Evolutionary conservation across 2,797 vertebrate species (phyloP), one percentile per base, ranked within the genome.

Genomic region (Danionella dracula): DNA sequence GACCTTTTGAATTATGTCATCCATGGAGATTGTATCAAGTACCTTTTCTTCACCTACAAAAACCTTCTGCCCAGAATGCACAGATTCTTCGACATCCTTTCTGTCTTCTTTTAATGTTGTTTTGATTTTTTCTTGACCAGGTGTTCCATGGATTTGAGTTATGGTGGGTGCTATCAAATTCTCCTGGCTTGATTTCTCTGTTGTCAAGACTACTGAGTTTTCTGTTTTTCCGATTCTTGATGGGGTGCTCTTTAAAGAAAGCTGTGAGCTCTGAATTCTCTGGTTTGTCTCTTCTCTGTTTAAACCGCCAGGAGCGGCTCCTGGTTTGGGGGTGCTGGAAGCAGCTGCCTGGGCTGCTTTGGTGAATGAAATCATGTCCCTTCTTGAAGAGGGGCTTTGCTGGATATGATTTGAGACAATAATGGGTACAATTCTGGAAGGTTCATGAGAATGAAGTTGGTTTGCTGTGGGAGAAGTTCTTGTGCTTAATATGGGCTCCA

Each of bases 1-100:
- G 40, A 93, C 89, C 67, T 89, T 93, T 82, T 92, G 89, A 49
- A 99, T 90, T 37, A 97, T 92, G 40, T 94, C 92, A 68, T 93
- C 85, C 21, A 95, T 91, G 29, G 92, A 91, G 60, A 84, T 81
- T 1, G 80, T 53, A 48, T 90, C 84, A 56, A 91, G 82, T 16
- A 83, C 72, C 40, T 81, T 90, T 69, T 87, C 87, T 41, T 86
- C 84, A 46, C 70, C 63, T 67, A 71, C 75, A 31, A 53, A 60
- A 44, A 59, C 29, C 38, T 58, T 58, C 8, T 58, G 27, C 11
- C 72, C 71, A 7, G 51, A 59, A 55, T 65, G 68, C 56, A 45
- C 68, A 60, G 0, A 20, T 71, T 72, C 73, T 46, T 54, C 72
- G 68, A 62, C 19, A 37, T 45, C 80, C 60, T 7, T 45, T 74